phyloP scores from a whole-genome alignment of 2,888 invertebrate genomes.

The Tridacna gigas region DNA sequence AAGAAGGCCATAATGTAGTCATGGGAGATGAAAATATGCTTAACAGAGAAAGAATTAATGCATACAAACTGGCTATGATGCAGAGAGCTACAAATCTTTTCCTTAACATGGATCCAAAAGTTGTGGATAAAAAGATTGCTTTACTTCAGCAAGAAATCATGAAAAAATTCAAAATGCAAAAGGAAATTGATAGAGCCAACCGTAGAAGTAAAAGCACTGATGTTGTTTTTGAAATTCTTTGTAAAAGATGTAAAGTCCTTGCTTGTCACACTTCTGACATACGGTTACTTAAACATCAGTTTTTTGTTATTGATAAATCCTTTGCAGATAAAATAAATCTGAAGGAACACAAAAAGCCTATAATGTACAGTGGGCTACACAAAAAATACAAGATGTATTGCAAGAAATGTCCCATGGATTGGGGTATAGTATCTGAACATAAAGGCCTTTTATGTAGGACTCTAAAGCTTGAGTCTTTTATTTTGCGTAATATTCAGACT shows the following conservation, averaged over 20 bases:
- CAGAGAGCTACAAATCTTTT: slow-evolving; percentile 39
- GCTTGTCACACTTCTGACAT: slow-evolving; percentile 45
- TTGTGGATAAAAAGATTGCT: slow-evolving; percentile 33
- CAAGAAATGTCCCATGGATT: slow-evolving; percentile 53
- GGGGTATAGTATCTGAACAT: slow-evolving; percentile 50
- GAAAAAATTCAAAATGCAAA: slow-evolving; percentile 29
- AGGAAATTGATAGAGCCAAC: slow-evolving; percentile 27
- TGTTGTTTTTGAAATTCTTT: slow-evolving; percentile 42
- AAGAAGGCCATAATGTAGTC: slow-evolving; percentile 43
- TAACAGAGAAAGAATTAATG: slow-evolving; percentile 46
- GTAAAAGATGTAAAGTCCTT: slow-evolving; percentile 39
- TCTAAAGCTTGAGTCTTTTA: slow-evolving; percentile 44
- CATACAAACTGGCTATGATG: slow-evolving; percentile 58
- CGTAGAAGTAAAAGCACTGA: slow-evolving; percentile 25
- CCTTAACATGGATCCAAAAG: background rate
- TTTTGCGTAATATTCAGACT: slow-evolving; percentile 32
- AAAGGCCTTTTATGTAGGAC: slow-evolving; percentile 37
- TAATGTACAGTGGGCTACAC: slow-evolving; percentile 49
- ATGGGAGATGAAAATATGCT: slow-evolving; percentile 44
- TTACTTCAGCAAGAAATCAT: slow-evolving; percentile 42
- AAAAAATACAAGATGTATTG: slow-evolving; percentile 56
- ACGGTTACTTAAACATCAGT: slow-evolving; percentile 21
- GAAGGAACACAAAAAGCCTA: slow-evolving; percentile 51
- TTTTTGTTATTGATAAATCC: slow-evolving; percentile 49
- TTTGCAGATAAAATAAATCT: slow-evolving; percentile 36